Base-by-base conservation (phyloP, 1,140 invertebrate species). In the Scaptomyza montana region DNA sequence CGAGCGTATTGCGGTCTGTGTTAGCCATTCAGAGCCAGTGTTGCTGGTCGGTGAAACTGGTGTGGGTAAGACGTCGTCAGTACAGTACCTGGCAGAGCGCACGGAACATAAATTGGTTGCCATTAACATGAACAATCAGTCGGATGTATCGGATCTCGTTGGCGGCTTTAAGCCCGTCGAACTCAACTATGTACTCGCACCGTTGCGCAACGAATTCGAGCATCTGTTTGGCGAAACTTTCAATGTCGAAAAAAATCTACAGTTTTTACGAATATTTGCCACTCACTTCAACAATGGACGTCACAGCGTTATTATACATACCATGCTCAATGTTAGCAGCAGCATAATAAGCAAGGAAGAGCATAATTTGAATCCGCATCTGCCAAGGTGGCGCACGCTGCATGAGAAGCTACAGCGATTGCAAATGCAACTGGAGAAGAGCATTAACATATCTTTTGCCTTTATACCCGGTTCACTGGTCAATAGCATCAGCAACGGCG, bases 121-220 rank as follows among this genome's bases (percentile, higher is more conserved):
- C 0, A 97, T 99, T n/a, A 99, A 99, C 92, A 97, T 99, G 96
- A 99, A 99, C 92, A 98, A 99, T 92, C 98, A 99, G 92, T 99
- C 97, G 78, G 98, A 99, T 93, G 98, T 96, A 53, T 95, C 97
- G 2, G 99, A 99, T 94, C 93, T 99, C 9, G 93, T 99, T 1
- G 99, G 99, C 79, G 98, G 99, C 2, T 99, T 97, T 81, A 99
- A 99, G 92, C 99, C 99, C 0, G 96, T 99, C 0, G 97, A 99
- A 92, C 89, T 99, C 2, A 97, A 96, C 89, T 95, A 95, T 80
- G 93, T 98, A 0, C 94, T 99, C 5, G 93, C 93, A 51, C 97
- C 98, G 1, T 93, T 99, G 6, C 94, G 95, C 69, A 91, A 90
- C 7, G 96, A 98, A 84, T 99, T 98, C 93, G 95, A 98, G 81